These are phyloP conservation scores for Hyphantria cunea DNA, from an alignment of 1,140 invertebrate genomes.

Conservation along the genomic window DNA sequence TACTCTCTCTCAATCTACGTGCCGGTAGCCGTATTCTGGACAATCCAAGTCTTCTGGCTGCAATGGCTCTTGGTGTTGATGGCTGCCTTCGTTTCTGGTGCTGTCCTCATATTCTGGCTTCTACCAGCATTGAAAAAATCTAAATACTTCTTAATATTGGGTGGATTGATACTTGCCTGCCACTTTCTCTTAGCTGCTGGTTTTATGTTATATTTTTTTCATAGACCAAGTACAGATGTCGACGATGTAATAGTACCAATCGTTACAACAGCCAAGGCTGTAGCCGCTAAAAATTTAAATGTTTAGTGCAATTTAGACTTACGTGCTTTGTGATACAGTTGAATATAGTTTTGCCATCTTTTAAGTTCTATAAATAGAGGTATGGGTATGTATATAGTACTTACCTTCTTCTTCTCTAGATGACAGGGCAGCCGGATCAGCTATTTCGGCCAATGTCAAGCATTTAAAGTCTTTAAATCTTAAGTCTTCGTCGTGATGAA, in stretches of 20 bases:
- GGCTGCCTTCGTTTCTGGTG: slow-evolving; percentile 91
- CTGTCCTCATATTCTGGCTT: slow-evolving; percentile 91
- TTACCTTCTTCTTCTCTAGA: too few relatives aligned
- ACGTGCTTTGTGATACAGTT: background rate
- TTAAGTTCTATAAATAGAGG: background rate
- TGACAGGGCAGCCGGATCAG: too few relatives aligned
- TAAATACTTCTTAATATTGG: slow-evolving; percentile 86
- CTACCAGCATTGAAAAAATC: slow-evolving; percentile 89
- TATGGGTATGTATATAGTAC: too few relatives aligned
- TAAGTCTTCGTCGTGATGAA: too few relatives aligned
- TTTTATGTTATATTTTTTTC: slow-evolving; percentile 88
- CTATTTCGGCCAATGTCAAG: too few relatives aligned
- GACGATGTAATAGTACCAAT: slow-evolving; percentile 6
- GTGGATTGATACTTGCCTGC: slow-evolving; percentile 86
- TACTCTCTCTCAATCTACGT: slow-evolving; percentile 97
- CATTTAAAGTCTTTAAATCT: too few relatives aligned
- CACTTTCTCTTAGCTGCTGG: slow-evolving; percentile 92
- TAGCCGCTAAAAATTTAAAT: slow-evolving; percentile 2
- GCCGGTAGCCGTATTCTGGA: slow-evolving; percentile 96
- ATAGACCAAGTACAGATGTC: slow-evolving; percentile 49
- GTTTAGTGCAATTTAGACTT: background rate
- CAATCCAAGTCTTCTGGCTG: slow-evolving; percentile 91
- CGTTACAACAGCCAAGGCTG: slow-evolving; percentile 35
- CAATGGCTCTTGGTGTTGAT: slow-evolving; percentile 94
- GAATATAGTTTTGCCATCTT: background rate